Conservation (phyloP, 2,888 invertebrate species). For the Phania funesta region DNA sequence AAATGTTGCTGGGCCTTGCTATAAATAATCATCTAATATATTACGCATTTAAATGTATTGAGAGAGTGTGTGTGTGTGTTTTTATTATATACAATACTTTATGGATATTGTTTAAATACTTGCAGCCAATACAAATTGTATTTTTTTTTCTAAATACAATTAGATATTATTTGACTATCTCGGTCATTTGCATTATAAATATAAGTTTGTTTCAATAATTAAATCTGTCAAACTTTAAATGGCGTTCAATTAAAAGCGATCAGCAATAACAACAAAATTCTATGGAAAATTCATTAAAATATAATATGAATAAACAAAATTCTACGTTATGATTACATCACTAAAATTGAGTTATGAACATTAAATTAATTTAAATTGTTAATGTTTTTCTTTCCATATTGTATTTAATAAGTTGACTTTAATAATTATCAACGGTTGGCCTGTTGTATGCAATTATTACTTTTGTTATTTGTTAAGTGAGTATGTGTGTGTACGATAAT, state of each 20-base stretch:
- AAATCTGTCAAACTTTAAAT: conserved; percentile 70
- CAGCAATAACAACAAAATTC: conserved; percentile 34
- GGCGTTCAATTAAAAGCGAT: conserved; percentile 66
- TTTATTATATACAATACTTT: conserved; percentile 30
- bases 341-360: conserved; percentile 25
- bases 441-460: conserved; percentile 13
- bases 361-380: conserved; percentile 51
- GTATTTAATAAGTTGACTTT: conserved; percentile 42
- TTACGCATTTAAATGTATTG: conserved; percentile 33
- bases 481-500: neutral
- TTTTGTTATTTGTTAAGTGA: conserved; percentile 7
- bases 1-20: conserved; percentile 24
- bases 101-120: conserved; percentile 14
- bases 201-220: conserved; percentile 60
- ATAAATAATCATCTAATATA: conserved; percentile 52
- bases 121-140: conserved; percentile 13
- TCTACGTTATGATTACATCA: conserved; percentile 53
- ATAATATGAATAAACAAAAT: conserved; percentile 14
- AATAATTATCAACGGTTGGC: conserved; percentile 47
- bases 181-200: conserved; percentile 45
- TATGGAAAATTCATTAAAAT: conserved; percentile 65
- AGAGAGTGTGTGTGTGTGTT: neutral
- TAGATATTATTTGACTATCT: conserved; percentile 33
- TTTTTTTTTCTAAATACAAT: neutral
- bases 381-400: neutral